A percentile compares a stretch with the other conserved stretches of the same genome.
Conservation (phyloP, 2,888 invertebrate species). For the Punctoribates punctum region DNA sequence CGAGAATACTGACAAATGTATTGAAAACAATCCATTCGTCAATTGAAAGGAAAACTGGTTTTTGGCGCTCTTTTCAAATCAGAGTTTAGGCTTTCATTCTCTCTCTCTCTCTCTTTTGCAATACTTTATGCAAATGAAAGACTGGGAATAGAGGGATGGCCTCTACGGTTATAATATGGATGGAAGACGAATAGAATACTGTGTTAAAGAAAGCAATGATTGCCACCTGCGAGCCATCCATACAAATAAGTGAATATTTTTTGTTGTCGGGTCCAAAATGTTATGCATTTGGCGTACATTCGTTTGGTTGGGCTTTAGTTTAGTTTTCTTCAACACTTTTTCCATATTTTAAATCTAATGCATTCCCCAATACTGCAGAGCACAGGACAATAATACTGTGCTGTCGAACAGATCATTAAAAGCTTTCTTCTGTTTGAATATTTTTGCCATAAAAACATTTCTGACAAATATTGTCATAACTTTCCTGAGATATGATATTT, state of each 20-base stretch:
- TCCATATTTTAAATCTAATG: slow-evolving; percentile 1
- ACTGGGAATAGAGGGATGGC: not conserved
- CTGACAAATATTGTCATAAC: not conserved
- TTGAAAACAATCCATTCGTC: too few relatives aligned
- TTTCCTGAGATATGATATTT: not conserved
- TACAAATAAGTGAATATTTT: slow-evolving; percentile 26
- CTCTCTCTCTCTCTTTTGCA: not conserved
- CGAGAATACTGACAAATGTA: too few relatives aligned
- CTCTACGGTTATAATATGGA: not conserved
- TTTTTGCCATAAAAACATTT: not conserved
- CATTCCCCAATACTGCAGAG: not conserved
- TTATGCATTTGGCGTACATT: not conserved
- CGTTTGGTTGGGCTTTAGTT: not conserved
- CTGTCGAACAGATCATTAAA: not conserved
- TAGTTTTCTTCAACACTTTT: not conserved
- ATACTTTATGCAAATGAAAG: slow-evolving; percentile 31
- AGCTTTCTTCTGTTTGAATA: not conserved
- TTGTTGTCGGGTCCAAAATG: not conserved
- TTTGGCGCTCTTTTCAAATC: too few relatives aligned
- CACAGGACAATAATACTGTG: not conserved
- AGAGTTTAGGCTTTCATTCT: too few relatives aligned
- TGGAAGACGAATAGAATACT: not conserved
- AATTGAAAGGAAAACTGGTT: too few relatives aligned
- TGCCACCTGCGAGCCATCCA: slow-evolving; percentile 22
- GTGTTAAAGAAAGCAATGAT: not conserved